Evolutionary conservation across 2,113 vertebrate species (phyloP).

Genomic region (Castor canadensis): DNA sequence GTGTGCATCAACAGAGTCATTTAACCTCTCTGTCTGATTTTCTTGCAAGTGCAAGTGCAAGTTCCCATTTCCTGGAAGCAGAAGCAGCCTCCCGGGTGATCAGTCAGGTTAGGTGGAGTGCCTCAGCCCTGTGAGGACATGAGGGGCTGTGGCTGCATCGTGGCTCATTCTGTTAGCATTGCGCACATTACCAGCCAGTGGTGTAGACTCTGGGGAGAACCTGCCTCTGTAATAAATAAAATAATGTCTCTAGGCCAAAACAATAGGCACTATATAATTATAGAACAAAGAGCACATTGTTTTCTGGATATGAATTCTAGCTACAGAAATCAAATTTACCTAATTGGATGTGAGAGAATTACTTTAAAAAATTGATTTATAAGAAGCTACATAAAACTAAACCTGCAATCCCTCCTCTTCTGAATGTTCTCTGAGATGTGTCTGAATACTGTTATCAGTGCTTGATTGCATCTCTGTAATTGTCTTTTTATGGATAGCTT

Average conservation of each 20-base stretch:
- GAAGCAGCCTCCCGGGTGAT: background rate
- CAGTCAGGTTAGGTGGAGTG: background rate
- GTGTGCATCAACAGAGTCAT: background rate
- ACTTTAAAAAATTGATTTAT: conserved; percentile 80
- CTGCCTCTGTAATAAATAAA: conserved; percentile 48
- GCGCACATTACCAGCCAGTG: background rate
- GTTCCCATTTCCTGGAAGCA: background rate
- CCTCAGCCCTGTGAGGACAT: fast-evolving
- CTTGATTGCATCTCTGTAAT: conserved; percentile 79
- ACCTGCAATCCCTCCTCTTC: conserved; percentile 68
- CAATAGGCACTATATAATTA: conserved; percentile 62
- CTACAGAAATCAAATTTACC: conserved; percentile 78
- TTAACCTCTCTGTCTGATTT: background rate
- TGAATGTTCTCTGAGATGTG: conserved; percentile 68
- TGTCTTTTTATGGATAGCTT: conserved; percentile 79
- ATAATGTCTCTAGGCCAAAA: conserved; percentile 70
- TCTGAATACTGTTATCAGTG: conserved; percentile 69
- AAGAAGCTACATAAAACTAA: conserved; percentile 72
- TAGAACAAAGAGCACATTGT: conserved; percentile 56
- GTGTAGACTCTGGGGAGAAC: conserved; percentile 8
- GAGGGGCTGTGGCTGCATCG: fast-evolving
- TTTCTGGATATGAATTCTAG: conserved; percentile 73
- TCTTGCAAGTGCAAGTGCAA: background rate
- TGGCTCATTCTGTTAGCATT: background rate
- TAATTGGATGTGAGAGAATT: conserved; percentile 78